Conservation (phyloP, 2,797 vertebrate genomes). For the Channallabes apus region DNA sequence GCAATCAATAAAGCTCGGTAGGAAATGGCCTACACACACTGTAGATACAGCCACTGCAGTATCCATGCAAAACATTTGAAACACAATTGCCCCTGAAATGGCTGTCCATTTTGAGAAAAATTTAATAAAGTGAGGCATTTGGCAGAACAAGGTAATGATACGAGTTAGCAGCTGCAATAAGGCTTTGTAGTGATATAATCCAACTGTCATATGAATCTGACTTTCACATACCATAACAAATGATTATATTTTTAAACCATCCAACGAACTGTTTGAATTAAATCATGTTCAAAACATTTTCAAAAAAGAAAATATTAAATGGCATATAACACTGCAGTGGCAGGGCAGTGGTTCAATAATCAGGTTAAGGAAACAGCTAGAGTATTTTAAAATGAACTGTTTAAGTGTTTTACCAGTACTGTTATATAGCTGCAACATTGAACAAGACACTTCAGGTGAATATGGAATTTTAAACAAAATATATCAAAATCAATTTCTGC, state of each 20-base stretch:
- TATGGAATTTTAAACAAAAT: not conserved
- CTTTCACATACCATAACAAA: constrained; percentile 17
- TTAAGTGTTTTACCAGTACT: not conserved
- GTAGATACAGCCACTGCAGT: constrained; percentile 29
- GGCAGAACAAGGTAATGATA: constrained; percentile 35
- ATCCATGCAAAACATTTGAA: constrained; percentile 40
- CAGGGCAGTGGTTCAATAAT: not conserved
- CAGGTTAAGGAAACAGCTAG: not conserved
- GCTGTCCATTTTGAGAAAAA: constrained; percentile 44
- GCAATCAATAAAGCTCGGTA: constrained; percentile 62
- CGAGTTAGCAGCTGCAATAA: constrained; percentile 35
- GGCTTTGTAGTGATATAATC: constrained; percentile 18
- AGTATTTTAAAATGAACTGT: constrained; percentile 1
- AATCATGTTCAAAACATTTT: constrained; percentile 10
- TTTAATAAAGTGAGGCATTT: constrained; percentile 32
- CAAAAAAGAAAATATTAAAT: not conserved
- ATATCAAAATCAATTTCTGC: not conserved
- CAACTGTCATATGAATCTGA: constrained; percentile 1
- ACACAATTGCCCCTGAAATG: constrained; percentile 38
- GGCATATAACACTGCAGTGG: not conserved
- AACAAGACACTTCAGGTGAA: not conserved
- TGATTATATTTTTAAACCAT: constrained; percentile 22
- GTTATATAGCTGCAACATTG: not conserved
- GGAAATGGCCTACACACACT: constrained; percentile 66
- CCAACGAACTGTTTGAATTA: not conserved